Conservation (phyloP, 2,113 vertebrate species). For the Sialia sialis region DNA sequence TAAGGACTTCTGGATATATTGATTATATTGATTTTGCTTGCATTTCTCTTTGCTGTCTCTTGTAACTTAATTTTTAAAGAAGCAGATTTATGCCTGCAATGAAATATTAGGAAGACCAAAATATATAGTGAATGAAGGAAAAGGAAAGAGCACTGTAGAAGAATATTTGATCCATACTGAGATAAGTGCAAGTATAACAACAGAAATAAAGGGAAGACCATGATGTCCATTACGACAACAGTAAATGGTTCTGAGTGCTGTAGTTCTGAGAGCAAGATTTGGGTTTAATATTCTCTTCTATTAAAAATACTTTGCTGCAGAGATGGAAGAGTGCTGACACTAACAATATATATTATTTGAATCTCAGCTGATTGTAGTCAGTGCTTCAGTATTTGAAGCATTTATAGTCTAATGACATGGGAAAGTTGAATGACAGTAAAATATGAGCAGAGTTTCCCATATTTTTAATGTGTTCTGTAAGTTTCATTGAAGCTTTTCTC, state of each 20-base stretch:
- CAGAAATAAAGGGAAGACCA: background rate
- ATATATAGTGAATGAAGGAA: background rate
- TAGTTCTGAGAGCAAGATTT: background rate
- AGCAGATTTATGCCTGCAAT: background rate
- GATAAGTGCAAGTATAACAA: background rate
- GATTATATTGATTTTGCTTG: background rate
- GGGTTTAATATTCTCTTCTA: background rate
- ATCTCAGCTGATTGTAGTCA: background rate
- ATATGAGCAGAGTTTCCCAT: background rate
- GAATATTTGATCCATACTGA: background rate
- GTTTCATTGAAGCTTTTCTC: background rate
- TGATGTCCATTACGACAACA: background rate
- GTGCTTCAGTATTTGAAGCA: background rate
- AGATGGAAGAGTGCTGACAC: background rate
- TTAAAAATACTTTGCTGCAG: background rate
- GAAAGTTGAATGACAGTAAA: background rate
- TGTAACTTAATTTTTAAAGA: conserved; percentile 13
- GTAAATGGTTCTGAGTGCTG: background rate
- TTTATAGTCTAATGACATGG: background rate
- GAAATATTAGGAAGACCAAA: background rate
- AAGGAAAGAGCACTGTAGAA: background rate
- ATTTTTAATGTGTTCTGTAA: background rate
- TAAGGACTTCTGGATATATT: background rate
- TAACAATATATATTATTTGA: background rate
- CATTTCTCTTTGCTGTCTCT: background rate